Percentiles rank a stretch among this genome's conserved stretches.
phyloP scores from a whole-genome alignment of 2,113 vertebrate genomes.

The Barnardius zonarius region DNA sequence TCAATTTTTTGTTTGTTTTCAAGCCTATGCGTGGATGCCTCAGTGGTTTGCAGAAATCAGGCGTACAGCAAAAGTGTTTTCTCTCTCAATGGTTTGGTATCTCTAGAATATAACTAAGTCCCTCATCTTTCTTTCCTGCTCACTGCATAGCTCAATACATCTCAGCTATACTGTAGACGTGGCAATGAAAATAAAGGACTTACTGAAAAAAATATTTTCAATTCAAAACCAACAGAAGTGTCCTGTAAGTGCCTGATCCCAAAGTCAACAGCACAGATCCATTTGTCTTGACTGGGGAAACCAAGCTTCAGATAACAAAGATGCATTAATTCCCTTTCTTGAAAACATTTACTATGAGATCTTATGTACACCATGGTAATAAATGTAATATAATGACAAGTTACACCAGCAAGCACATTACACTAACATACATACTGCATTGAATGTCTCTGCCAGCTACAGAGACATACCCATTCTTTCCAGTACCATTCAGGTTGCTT shows the following conservation, averaged over 20 bases:
- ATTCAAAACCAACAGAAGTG: background rate
- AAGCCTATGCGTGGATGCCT: background rate
- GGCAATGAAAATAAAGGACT: slow-evolving; percentile 22
- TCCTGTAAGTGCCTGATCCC: background rate
- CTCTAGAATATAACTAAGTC: slow-evolving; percentile 23
- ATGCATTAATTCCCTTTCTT: background rate
- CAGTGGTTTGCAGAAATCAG: slow-evolving; percentile 39
- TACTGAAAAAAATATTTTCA: background rate
- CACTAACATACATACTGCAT: background rate
- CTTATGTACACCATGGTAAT: background rate
- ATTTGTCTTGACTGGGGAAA: background rate
- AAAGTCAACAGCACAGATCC: background rate
- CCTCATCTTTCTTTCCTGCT: slow-evolving; percentile 37
- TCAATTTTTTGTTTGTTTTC: background rate
- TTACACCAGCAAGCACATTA: background rate
- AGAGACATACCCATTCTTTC: rapidly evolving
- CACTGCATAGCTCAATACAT: slow-evolving; percentile 19
- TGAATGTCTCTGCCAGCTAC: background rate
- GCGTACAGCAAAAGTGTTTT: slow-evolving; percentile 16
- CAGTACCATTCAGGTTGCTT: background rate
- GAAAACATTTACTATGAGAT: background rate
- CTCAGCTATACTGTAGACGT: background rate
- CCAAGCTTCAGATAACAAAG: background rate
- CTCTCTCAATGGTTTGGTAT: slow-evolving; percentile 47
- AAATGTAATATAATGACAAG: background rate